Percentiles rank a stretch among this genome's conserved stretches.
These are phyloP conservation scores for Protophormia terraenovae DNA, from an alignment of 2,888 invertebrate species.

Conservation along the genomic window DNA sequence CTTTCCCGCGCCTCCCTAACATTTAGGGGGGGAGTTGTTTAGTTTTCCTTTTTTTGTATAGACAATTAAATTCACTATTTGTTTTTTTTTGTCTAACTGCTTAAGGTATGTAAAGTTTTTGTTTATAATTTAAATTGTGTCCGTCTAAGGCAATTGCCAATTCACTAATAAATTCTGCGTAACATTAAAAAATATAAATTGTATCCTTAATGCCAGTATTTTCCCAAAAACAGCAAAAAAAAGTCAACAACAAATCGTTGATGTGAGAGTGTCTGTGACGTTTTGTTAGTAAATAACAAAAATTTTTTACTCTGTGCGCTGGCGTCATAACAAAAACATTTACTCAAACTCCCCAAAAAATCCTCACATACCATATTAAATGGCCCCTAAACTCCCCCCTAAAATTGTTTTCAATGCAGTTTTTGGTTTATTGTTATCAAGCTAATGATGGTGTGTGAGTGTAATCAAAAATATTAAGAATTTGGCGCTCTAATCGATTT, in stretches of 20 bases:
- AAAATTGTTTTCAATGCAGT: background rate
- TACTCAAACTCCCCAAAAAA: constrained; percentile 59
- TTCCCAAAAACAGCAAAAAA: constrained; percentile 41
- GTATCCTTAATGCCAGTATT: constrained; percentile 61
- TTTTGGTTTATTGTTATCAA: background rate
- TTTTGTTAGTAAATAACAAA: constrained; percentile 68
- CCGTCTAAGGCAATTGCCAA: constrained; percentile 67
- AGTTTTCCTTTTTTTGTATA: background rate
- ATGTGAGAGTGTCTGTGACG: constrained; percentile 59
- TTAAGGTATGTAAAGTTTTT: background rate
- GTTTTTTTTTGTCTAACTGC: background rate
- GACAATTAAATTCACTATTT: background rate
- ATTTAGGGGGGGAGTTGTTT: constrained; percentile 23
- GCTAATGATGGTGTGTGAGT: no score
- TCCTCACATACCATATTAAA: background rate
- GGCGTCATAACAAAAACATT: constrained; percentile 66
- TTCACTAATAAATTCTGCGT: constrained; percentile 68
- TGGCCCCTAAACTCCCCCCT: background rate
- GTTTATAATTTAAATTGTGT: constrained; percentile 32
- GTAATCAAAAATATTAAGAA: constrained; percentile 44
- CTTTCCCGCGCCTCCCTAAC: constrained; percentile 53
- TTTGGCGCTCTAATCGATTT: constrained; percentile 53
- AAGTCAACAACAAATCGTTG: background rate
- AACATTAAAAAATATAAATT: constrained; percentile 63
- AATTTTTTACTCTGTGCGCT: constrained; percentile 66